Percentiles rank a stretch among this genome's conserved stretches.
These are phyloP conservation scores for Melanogrammus aeglefinus DNA, from an alignment of 2,797 vertebrate species.

Conservation along the genomic window DNA sequence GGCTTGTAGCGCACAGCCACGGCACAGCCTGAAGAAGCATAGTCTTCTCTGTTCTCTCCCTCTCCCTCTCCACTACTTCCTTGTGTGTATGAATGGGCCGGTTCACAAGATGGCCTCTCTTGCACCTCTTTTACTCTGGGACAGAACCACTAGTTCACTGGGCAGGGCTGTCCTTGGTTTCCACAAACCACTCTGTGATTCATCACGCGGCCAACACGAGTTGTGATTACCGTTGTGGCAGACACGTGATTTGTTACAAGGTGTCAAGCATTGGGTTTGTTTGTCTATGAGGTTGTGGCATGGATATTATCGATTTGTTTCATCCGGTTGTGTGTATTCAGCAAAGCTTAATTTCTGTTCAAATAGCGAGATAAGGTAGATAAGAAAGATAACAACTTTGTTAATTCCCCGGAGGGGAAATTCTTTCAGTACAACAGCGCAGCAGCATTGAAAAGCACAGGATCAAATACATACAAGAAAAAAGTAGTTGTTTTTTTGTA, in stretches of 20 bases:
- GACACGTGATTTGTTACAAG: not conserved
- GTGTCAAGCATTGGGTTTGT: not conserved
- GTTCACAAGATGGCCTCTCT: constrained; percentile 12
- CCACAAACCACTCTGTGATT: not conserved
- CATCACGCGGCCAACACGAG: not conserved
- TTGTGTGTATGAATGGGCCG: constrained; percentile 24
- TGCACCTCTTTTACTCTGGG: constrained; percentile 15
- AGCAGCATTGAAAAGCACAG: too few species aligned
- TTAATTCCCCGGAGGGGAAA: too few species aligned
- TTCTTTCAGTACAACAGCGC: too few species aligned
- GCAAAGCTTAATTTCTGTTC: not conserved
- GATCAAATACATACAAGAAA: too few species aligned
- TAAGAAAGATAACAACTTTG: too few species aligned
- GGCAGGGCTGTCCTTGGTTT: constrained; percentile 12
- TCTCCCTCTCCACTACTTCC: too few species aligned
- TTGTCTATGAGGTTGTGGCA: not conserved
- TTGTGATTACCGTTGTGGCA: not conserved
- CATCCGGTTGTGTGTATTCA: not conserved
- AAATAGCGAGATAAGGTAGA: not conserved
- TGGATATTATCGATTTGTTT: not conserved
- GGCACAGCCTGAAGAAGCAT: not conserved
- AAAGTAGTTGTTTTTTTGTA: too few species aligned
- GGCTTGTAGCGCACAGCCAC: too few species aligned
- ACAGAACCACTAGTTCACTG: constrained; percentile 10
- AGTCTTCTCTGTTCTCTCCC: not conserved